Evolutionary conservation across 2,888 invertebrate species (phyloP).

Genomic region (Polia nebulosa): DNA sequence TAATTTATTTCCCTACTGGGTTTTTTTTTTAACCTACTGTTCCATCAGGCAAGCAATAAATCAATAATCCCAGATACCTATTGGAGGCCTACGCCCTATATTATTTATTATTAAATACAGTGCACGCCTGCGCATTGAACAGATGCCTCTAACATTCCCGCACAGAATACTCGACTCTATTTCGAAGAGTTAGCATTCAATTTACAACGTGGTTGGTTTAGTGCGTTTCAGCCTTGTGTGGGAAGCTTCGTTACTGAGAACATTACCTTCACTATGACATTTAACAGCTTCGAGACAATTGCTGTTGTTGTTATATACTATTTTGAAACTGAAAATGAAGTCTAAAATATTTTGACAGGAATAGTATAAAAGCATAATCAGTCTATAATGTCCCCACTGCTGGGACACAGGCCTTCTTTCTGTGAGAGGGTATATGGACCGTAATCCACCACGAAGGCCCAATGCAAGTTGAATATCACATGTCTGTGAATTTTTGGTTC

Average conservation of each 20-base stretch:
- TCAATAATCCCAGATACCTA: slow-evolving; percentile 29
- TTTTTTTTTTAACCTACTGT: too few species aligned
- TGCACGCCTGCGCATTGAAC: slow-evolving; percentile 47
- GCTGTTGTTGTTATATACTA: neutral
- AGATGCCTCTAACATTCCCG: slow-evolving; percentile 23
- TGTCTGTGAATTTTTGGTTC: too few species aligned
- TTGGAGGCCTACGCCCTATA: slow-evolving; percentile 5
- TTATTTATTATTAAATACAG: slow-evolving; percentile 13
- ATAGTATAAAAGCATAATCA: too few species aligned
- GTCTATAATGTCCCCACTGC: too few species aligned
- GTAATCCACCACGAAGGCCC: too few species aligned
- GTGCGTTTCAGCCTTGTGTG: slow-evolving; percentile 19
- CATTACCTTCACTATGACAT: slow-evolving; percentile 12
- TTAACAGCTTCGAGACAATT: neutral
- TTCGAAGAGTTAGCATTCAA: accelerated
- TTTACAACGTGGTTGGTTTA: neutral
- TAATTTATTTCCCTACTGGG: too few species aligned
- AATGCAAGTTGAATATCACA: too few species aligned
- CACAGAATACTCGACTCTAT: neutral
- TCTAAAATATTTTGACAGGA: neutral
- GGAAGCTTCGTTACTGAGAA: neutral
- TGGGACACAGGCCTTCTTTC: too few species aligned
- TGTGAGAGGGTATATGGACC: too few species aligned
- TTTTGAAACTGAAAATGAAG: neutral
- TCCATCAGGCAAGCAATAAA: slow-evolving; percentile 3